phyloP scores from a whole-genome alignment of 2,888 invertebrate species.

The Yponomeuta evonymella region DNA sequence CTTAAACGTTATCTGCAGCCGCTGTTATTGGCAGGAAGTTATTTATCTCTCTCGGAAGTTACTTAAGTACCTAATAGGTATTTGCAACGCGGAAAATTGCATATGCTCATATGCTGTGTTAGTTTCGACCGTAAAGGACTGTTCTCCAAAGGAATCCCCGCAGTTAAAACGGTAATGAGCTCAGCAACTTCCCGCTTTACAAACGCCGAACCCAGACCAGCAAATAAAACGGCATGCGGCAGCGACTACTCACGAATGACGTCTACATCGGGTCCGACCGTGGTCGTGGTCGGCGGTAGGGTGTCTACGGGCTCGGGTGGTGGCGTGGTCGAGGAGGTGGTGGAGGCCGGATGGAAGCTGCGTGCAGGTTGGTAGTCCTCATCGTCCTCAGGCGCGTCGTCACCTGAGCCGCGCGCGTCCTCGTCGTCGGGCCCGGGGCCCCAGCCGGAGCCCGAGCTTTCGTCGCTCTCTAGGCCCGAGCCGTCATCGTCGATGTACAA shows the following conservation, averaged over 20 bases:
- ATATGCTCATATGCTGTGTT: background rate
- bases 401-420: constrained; percentile 54
- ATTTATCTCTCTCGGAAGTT: background rate
- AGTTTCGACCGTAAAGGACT: too few species aligned
- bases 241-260: constrained; percentile 72
- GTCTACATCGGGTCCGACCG: constrained; percentile 49
- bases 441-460: constrained; percentile 91
- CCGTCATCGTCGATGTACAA: constrained; percentile 88
- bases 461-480: constrained; percentile 85
- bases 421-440: constrained; percentile 87
- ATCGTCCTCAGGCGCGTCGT: constrained; percentile 61
- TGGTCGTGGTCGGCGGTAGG: constrained; percentile 27
- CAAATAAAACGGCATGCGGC: constrained; percentile 70
- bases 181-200: constrained; percentile 25
- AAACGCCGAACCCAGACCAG: constrained; percentile 31
- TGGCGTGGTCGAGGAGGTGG: constrained; percentile 18
- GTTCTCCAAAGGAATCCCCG: too few species aligned
- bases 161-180: too few species aligned
- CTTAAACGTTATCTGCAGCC: background rate
- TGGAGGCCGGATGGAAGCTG: constrained; percentile 24
- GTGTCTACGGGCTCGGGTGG: constrained; percentile 23
- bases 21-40: background rate
- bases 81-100: background rate
- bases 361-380: constrained; percentile 52
- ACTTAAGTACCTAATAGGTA: background rate